Conservation (phyloP, 2,888 invertebrate genomes). For the Amorpha juglandis region DNA sequence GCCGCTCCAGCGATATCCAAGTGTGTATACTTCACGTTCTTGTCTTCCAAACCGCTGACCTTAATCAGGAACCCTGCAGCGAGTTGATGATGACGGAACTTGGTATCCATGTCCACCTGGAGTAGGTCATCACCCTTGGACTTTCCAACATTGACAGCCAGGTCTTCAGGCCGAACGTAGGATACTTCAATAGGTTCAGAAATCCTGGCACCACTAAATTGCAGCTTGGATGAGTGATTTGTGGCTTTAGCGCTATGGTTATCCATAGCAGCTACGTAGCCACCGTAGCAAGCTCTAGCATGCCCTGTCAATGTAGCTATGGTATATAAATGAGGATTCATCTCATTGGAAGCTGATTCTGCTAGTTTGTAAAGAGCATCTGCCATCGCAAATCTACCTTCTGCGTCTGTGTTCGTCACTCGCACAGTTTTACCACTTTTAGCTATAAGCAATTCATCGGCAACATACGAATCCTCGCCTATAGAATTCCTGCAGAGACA, state of each 20-base stretch:
- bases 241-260: conserved; percentile 87
- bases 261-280: conserved; percentile 89
- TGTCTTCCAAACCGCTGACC: conserved; percentile 91
- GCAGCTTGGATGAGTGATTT: conserved; percentile 85
- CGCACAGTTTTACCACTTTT: conserved; percentile 91
- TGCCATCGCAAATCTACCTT: conserved; percentile 95
- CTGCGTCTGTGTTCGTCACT: conserved; percentile 95
- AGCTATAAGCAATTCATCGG: conserved; percentile 93
- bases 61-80: conserved; percentile 88
- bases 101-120: conserved; percentile 65
- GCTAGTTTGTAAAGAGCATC: conserved; percentile 86
- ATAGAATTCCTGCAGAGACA: conserved; percentile 94
- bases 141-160: conserved; percentile 86
- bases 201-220: conserved; percentile 87
- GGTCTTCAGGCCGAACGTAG: conserved; percentile 87
- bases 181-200: conserved; percentile 92
- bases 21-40: conserved; percentile 91
- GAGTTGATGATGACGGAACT: conserved; percentile 76
- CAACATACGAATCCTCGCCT: conserved; percentile 92
- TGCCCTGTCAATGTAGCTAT: conserved; percentile 94
- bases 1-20: conserved; percentile 90
- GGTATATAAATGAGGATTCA: conserved; percentile 93
- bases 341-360: conserved; percentile 84
- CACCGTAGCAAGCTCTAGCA: conserved; percentile 87
- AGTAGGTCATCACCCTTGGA: conserved; percentile 92